phyloP scores from a whole-genome alignment of 2,888 invertebrate species.

The Acanthacorydalis orientalis region DNA sequence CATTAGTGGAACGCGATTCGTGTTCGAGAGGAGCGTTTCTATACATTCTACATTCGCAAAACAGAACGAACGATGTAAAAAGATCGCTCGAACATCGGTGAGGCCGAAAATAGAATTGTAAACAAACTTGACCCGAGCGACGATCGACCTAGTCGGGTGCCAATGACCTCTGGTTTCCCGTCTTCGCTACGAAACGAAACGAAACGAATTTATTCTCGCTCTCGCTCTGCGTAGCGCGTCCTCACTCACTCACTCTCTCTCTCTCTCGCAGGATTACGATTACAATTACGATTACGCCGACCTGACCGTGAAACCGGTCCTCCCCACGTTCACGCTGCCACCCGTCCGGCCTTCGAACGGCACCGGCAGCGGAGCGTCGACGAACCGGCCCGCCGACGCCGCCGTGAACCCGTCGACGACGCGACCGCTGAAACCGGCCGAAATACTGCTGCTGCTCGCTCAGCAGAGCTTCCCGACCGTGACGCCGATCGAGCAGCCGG shows the following conservation, averaged over 20 bases:
- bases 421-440: constrained; percentile 3
- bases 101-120: too few species aligned
- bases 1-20: too few species aligned
- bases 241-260: too few species aligned
- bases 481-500: constrained; percentile 4
- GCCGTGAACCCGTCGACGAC: neutral
- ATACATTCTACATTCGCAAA: too few species aligned
- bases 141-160: too few species aligned
- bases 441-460: neutral
- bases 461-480: constrained; percentile 4
- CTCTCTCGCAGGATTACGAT: constrained; percentile 45
- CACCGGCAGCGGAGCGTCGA: constrained; percentile 7
- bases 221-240: too few species aligned
- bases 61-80: too few species aligned
- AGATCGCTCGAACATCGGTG: too few species aligned
- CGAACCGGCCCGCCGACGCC: constrained; percentile 6
- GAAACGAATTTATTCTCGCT: too few species aligned
- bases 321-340: constrained; percentile 13
- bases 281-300: constrained; percentile 58
- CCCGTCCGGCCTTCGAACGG: constrained; percentile 8
- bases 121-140: too few species aligned
- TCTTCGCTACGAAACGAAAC: neutral
- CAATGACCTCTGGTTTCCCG: too few species aligned
- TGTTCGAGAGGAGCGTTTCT: too few species aligned
- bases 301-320: constrained; percentile 46